Conservation (phyloP, 2,113 vertebrate genomes). For the Ornithorhynchus anatinus region DNA sequence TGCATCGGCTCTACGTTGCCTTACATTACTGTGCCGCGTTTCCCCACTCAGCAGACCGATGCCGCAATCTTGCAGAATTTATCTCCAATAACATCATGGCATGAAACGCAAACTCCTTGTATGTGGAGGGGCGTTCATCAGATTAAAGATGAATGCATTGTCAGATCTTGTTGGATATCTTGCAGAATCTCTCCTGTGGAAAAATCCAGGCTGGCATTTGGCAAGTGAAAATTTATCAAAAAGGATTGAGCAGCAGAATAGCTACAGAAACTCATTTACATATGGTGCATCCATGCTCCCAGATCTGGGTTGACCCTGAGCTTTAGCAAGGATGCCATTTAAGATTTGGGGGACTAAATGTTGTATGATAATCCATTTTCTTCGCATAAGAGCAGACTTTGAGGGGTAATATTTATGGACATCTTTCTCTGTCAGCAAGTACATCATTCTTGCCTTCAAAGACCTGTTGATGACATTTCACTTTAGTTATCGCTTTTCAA, state of each 20-base stretch:
- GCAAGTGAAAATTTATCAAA: neutral
- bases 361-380: neutral
- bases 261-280: neutral
- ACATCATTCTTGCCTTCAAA: neutral
- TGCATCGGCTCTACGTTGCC: neutral
- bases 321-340: accelerated
- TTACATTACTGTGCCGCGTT: neutral
- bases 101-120: slow-evolving; percentile 26
- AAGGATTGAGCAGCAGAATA: neutral
- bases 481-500: neutral
- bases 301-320: neutral
- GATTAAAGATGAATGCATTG: slow-evolving; percentile 29
- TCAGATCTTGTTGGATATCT: slow-evolving; percentile 1
- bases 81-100: slow-evolving; percentile 27
- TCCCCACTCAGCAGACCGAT: neutral
- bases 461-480: neutral
- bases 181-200: slow-evolving; percentile 16
- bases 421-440: neutral
- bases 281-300: accelerated
- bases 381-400: neutral
- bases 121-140: neutral
- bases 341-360: too few relatives aligned
- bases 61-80: slow-evolving; percentile 28
- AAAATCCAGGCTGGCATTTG: neutral
- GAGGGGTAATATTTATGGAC: neutral